These are phyloP conservation scores for Pantala flavescens DNA, from an alignment of 1,140 invertebrate genomes.

Conservation along the genomic window DNA sequence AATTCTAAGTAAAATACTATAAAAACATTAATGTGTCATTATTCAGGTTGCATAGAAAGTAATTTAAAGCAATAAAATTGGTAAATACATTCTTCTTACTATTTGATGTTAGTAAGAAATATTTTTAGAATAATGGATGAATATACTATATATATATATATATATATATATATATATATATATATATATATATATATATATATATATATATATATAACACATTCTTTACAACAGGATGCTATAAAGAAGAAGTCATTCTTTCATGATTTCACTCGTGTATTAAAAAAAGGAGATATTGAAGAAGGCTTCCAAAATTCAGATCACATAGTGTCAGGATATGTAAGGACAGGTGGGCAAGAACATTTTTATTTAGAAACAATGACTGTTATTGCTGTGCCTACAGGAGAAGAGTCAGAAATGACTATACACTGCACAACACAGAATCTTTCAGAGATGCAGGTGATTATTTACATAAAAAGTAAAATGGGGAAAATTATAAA, in stretches of 20 bases:
- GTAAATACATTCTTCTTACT: too few species aligned
- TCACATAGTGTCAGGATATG: slow-evolving; percentile 56
- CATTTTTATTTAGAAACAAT: slow-evolving; percentile 95
- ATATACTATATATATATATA: too few species aligned
- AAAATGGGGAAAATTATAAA: too few species aligned
- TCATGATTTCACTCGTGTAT: slow-evolving; percentile 20
- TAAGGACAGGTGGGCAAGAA: slow-evolving; percentile 82
- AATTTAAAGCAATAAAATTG: too few species aligned
- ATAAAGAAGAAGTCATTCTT: slow-evolving; percentile 62
- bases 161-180: too few species aligned
- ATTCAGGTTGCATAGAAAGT: too few species aligned
- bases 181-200: too few species aligned
- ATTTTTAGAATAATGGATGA: too few species aligned
- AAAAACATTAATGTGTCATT: too few species aligned
- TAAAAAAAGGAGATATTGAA: slow-evolving; percentile 56
- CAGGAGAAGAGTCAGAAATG: slow-evolving; percentile 70
- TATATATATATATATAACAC: slow-evolving; percentile 14
- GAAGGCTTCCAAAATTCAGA: slow-evolving; percentile 52
- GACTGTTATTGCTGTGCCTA: slow-evolving; percentile 59
- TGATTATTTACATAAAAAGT: slow-evolving; percentile 23
- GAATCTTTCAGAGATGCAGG: slow-evolving; percentile 61
- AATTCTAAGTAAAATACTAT: too few species aligned
- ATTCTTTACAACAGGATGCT: slow-evolving; percentile 45
- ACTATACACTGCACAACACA: slow-evolving; percentile 77
- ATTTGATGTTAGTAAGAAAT: too few species aligned